Evolutionary conservation across 2,888 invertebrate species (phyloP).

Genomic region (Baccha elongata): DNA sequence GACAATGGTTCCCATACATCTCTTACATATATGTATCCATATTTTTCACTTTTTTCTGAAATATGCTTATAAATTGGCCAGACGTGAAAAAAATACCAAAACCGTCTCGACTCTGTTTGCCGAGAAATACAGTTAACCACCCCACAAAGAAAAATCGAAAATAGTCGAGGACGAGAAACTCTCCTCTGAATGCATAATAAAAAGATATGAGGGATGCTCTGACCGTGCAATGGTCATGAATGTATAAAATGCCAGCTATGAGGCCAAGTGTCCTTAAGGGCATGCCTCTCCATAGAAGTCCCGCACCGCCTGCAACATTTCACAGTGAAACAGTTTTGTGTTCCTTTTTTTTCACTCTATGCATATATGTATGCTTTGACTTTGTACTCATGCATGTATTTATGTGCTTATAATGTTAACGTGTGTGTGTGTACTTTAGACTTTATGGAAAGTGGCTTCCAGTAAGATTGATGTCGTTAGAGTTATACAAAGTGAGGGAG

Average conservation of each 20-base stretch:
- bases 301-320: slow-evolving; percentile 34
- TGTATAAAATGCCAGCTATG: slow-evolving; percentile 75
- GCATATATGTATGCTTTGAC: slow-evolving; percentile 23
- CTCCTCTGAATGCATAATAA: slow-evolving; percentile 70
- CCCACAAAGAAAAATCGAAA: slow-evolving; percentile 27
- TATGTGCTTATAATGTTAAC: not conserved
- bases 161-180: slow-evolving; percentile 35
- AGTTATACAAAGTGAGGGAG: slow-evolving; percentile 39
- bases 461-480: slow-evolving; percentile 64
- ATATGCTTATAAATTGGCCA: slow-evolving; percentile 81
- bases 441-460: slow-evolving; percentile 31
- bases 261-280: slow-evolving; percentile 76
- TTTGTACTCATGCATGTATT: not conserved
- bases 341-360: slow-evolving; percentile 34
- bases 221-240: slow-evolving; percentile 73
- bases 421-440: slow-evolving; percentile 18
- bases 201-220: slow-evolving; percentile 73
- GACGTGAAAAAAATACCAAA: slow-evolving; percentile 80
- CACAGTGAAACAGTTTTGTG: slow-evolving; percentile 41
- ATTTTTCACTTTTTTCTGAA: slow-evolving; percentile 74
- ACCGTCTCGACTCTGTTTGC: slow-evolving; percentile 62
- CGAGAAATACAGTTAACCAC: not conserved
- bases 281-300: slow-evolving; percentile 34
- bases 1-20: too few relatives aligned
- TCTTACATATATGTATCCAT: slow-evolving; percentile 58